These are phyloP conservation scores for Drosophila ficusphila DNA, from an alignment of 1,140 invertebrate genomes.

Conservation along the genomic window DNA sequence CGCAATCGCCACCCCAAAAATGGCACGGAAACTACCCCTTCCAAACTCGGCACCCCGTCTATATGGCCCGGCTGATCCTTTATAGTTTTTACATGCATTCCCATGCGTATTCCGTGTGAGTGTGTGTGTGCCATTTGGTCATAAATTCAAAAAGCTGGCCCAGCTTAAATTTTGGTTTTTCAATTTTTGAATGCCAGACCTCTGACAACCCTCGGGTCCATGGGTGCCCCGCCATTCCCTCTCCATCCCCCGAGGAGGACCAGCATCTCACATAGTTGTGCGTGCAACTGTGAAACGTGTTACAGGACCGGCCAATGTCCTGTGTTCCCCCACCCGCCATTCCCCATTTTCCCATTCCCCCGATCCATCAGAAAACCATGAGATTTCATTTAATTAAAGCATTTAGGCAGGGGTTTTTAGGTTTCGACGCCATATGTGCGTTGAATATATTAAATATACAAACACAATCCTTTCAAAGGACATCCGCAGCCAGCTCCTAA, in stretches of 20 bases:
- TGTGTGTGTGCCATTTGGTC: constrained; percentile 69
- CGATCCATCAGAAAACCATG: constrained; percentile 65
- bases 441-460: constrained; percentile 79
- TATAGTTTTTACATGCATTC: constrained; percentile 64
- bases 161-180: constrained; percentile 81
- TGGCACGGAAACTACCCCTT: constrained; percentile 4
- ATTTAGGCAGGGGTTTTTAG: constrained; percentile 60
- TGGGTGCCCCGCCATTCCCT: background rate
- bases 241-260: background rate
- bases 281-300: constrained; percentile 79
- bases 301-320: constrained; percentile 47
- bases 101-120: constrained; percentile 63
- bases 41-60: background rate
- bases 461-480: constrained; percentile 60
- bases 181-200: constrained; percentile 80
- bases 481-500: constrained; percentile 55
- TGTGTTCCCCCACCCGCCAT: background rate
- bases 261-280: constrained; percentile 69
- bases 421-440: constrained; percentile 77
- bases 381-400: constrained; percentile 82
- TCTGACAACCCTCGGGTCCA: constrained; percentile 23
- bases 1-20: constrained; percentile 56
- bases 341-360: background rate
- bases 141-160: constrained; percentile 81
- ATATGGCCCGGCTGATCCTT: constrained; percentile 31